These are phyloP conservation scores for Cossypha dichroa DNA, from an alignment of 2,797 vertebrate species.

Conservation along the genomic window DNA sequence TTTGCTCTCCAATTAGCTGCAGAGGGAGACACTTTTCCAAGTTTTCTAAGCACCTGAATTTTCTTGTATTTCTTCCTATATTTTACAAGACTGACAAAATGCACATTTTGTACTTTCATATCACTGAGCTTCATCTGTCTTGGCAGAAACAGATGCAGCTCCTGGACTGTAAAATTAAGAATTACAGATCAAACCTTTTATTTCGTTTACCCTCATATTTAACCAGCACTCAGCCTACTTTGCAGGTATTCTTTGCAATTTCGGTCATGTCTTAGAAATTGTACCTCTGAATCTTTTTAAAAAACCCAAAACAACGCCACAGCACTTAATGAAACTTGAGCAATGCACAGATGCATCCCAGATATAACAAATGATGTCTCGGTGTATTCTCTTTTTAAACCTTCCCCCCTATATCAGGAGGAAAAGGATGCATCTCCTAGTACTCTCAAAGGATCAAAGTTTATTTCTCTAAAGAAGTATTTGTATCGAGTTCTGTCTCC, in stretches of 20 bases:
- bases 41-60: neutral
- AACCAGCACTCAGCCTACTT: neutral
- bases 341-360: neutral
- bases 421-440: neutral
- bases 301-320: accelerated
- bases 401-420: neutral
- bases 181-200: neutral
- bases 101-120: neutral
- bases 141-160: neutral
- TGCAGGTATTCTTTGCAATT: neutral
- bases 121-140: neutral
- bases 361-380: accelerated
- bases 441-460: neutral
- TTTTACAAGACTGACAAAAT: neutral
- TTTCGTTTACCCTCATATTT: neutral
- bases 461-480: neutral
- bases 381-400: neutral
- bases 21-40: conserved; percentile 35
- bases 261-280: neutral
- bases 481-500: neutral
- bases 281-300: neutral
- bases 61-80: neutral
- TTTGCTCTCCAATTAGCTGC: neutral
- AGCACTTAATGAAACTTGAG: neutral
- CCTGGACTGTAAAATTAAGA: neutral